Base-by-base conservation (phyloP, 2,113 vertebrate species). In the Uropsilus gracilis region DNA sequence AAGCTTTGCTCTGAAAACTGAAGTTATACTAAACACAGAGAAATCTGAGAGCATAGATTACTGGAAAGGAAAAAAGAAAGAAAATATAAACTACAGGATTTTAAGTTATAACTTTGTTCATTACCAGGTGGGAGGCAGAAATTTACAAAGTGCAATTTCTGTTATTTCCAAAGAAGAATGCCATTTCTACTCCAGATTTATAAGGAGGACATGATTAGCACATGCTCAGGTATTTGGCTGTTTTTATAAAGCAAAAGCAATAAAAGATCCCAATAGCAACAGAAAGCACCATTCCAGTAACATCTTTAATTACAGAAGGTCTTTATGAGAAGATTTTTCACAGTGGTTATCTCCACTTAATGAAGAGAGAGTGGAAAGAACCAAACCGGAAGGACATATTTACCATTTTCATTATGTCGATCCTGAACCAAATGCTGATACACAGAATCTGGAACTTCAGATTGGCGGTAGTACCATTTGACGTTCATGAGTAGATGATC, bases 391-490 rank as follows among this genome's bases (percentile, higher is more conserved):
- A 81, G 66, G 64, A 20, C 68, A 24, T 53, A 97, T 98, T 98
- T 98, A 99, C 99, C 99, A 26, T 99, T 99, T 97, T 99, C 99
- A 77, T 99, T 99, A 98, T 99, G 99, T 95, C 99, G 99, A 98
- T 99, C 99, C 98, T 99, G 99, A 96, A 99, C 99, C 98, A 99
- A 99, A 98, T 99, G 99, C 98, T 99, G 99, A 98, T 99, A 99
- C 95, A 99, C 99, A 3, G 99, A 99, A 98, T 99, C 99, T 2
- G 99, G 99, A 94, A 99, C 99, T 98, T 99, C 99, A 94, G 99
- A 99, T 96, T 99, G 99, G 98, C 99, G 99, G 98, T 99, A 99
- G 98, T 99, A 99, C 99, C 99, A 99, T 98, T 99, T 99, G 96
- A 99, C 99, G 96, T 99, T 99, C 99, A 99, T 99, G 97, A 99